Evolutionary conservation across 37 sponge, comb jelly and placozoan species (phyloP).

Genomic region (Eunapius fragilis): DNA sequence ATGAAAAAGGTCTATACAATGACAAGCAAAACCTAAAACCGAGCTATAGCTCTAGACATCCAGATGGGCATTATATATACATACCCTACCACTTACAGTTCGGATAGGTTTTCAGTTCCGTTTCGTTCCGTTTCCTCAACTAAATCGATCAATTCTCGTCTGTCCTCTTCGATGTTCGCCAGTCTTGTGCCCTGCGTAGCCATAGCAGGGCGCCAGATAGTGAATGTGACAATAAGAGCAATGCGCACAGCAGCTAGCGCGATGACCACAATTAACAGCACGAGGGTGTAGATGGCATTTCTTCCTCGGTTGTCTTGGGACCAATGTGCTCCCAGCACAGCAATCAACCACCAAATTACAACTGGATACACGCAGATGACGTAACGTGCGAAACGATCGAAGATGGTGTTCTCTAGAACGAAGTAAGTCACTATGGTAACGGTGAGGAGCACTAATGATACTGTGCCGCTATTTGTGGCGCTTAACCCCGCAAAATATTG

Average conservation of each 20-base stretch:
- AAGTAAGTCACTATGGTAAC: conserved; percentile 16
- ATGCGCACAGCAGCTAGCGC: background rate
- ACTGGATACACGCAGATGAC: conserved; percentile 41
- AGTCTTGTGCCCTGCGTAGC: background rate
- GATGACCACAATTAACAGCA: conserved; percentile 2
- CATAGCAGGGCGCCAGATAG: conserved; percentile 14
- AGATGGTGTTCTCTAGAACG: conserved; percentile 44
- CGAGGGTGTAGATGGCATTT: conserved; percentile 7
- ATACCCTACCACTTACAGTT: no score
- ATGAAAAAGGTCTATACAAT: no score
- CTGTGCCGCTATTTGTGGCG: conserved; percentile 1
- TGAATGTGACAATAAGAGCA: conserved; percentile 11
- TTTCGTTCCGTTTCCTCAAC: no score
- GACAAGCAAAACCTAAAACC: no score
- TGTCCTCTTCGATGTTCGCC: no score
- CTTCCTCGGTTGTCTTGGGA: background rate
- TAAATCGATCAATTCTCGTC: no score
- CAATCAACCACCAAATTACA: conserved; percentile 38
- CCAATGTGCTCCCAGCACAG: conserved; percentile 8
- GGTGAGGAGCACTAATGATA: conserved; percentile 6
- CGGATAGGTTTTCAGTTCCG: no score
- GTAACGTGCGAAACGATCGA: conserved; percentile 26
- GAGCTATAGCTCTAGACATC: no score
- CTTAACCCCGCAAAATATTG: background rate
- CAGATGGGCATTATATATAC: no score